Base-by-base conservation (phyloP, 2,113 vertebrate species). In the Scartelaos histophorus region DNA sequence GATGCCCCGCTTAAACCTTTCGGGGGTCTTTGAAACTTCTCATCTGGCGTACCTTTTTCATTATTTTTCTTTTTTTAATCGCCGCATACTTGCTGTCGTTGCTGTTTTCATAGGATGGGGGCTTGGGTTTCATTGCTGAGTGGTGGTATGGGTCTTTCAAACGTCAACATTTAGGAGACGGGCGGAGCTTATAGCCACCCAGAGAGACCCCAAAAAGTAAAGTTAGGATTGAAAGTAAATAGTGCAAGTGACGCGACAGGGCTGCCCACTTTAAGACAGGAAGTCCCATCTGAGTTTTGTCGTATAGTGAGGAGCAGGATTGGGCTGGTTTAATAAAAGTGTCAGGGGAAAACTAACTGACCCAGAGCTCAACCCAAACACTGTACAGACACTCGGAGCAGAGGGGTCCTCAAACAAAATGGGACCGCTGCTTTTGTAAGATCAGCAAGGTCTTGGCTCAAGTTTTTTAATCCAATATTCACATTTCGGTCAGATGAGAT, bases 351-450 rank as follows among this genome's bases (percentile, higher is more conserved):
- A 86, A 78, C 76, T 54, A 64, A 76, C 78, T 92, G 91, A 93
- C 92, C 92, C 86, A 74, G 78, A 83, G 75, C 82, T 93, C 89
- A 93, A 93, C 91, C 90, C 86, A 93, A 93, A 92, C 92, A 89
- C 67, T 62, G 47, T 69, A 60, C 64, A 76, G 56, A 67, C 51
- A 21, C 19, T 75, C 60, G 73, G 29, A 13, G 2, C 58, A 61
- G 58, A 29, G 57, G 15, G 19, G 71, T 56, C 70, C 29, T 77
- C 43, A 72, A 57, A 75, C 67, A 57, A 54, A 70, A 21, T 69
- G 38, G 15, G 25, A 61, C 2, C 22, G 13, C 5, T 57, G 54
- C 54, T 21, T 57, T 57, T 1, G 56, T 13, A 7, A 13, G 12
- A 24, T 57, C 12, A 24, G 17, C 17, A 17, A 51, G 17, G 51